A percentile compares a stretch with the other conserved stretches of the same genome.
These are phyloP conservation scores for Danio jaintianensis DNA, from an alignment of 2,797 vertebrate species.

Conservation along the genomic window DNA sequence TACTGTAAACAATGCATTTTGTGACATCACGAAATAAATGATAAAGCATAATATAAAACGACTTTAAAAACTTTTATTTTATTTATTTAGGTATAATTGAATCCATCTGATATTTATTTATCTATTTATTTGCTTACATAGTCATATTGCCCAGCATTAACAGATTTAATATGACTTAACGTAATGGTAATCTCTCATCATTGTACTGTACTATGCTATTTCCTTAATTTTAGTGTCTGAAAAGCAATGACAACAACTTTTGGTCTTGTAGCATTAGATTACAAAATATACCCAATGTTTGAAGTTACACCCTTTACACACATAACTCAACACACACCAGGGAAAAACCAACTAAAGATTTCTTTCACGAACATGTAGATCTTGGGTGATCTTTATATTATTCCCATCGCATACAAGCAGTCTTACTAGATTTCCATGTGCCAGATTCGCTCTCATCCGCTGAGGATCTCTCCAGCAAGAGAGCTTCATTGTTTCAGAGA, in stretches of 20 bases:
- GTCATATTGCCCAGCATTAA: too few relatives aligned
- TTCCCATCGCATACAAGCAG: slow-evolving; percentile 2
- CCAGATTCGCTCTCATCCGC: slow-evolving; percentile 4
- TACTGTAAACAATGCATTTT: too few relatives aligned
- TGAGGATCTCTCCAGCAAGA: slow-evolving; percentile 33
- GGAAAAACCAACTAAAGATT: neutral
- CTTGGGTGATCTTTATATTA: neutral
- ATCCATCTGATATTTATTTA: too few relatives aligned
- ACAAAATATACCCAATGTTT: neutral
- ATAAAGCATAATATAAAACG: too few relatives aligned
- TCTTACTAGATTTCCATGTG: slow-evolving; percentile 31
- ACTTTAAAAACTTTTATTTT: too few relatives aligned
- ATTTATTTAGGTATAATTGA: too few relatives aligned
- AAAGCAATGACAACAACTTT: neutral
- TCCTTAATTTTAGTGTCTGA: neutral
- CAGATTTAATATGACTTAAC: too few relatives aligned
- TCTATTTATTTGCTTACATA: too few relatives aligned
- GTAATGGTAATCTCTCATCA: neutral
- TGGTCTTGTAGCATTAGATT: neutral
- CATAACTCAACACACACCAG: neutral
- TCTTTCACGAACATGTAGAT: neutral
- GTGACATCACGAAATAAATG: too few relatives aligned
- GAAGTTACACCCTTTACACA: slow-evolving; percentile 3
- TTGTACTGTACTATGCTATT: neutral
- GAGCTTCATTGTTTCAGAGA: slow-evolving; percentile 43